Evolutionary conservation across 2,797 vertebrate genomes (phyloP).

Genomic region (Nyctibius grandis): DNA sequence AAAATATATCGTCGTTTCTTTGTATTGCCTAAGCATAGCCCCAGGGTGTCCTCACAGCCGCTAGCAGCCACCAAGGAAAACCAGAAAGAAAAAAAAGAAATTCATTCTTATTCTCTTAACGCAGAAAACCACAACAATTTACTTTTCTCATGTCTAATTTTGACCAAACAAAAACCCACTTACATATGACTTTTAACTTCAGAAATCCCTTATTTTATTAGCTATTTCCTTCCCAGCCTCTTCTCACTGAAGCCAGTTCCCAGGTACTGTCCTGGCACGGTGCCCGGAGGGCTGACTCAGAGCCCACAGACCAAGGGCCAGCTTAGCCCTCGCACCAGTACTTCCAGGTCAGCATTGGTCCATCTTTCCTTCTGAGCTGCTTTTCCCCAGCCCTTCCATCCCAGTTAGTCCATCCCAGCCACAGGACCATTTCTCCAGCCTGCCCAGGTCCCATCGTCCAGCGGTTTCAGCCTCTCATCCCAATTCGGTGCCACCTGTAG

Average conservation of each 20-base stretch:
- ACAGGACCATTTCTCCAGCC: not conserved
- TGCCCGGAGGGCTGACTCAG: not conserved
- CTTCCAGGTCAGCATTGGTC: not conserved
- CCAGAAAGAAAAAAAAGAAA: not conserved
- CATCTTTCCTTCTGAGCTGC: not conserved
- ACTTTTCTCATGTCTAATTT: not conserved
- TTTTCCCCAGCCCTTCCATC: not conserved
- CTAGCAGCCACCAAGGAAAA: not conserved
- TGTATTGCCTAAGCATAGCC: rapidly evolving
- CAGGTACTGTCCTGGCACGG: rapidly evolving
- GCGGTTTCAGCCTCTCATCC: rapidly evolving
- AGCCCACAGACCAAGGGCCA: not conserved
- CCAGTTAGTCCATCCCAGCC: not conserved
- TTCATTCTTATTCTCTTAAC: rapidly evolving
- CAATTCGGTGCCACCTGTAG: rapidly evolving
- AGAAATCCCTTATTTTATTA: not conserved
- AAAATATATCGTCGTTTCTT: not conserved
- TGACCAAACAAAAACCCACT: rapidly evolving
- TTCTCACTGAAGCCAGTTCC: not conserved
- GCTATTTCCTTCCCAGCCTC: not conserved
- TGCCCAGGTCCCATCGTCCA: not conserved
- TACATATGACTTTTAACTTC: not conserved
- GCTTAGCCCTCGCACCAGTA: rapidly evolving
- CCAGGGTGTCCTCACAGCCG: rapidly evolving
- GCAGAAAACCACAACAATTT: not conserved